Evolutionary conservation across 1,140 invertebrate species (phyloP).

Genomic region (Bicyclus anynana): DNA sequence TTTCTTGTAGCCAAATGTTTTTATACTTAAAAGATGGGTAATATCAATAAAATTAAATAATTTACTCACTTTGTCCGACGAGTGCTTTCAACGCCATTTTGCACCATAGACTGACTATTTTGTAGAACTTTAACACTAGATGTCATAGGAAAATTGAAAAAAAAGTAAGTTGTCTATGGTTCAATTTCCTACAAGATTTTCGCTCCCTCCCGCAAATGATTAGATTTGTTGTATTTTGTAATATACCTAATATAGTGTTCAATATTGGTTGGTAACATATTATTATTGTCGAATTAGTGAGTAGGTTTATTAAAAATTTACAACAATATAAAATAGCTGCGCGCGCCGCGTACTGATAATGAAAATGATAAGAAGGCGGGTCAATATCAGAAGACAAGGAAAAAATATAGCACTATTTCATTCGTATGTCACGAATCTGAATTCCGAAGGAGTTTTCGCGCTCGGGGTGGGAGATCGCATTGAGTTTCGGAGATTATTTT

Average conservation of each 20-base stretch:
- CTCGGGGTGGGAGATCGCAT: background rate
- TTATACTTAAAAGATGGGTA: background rate
- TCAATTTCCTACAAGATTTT: background rate
- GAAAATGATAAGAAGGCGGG: constrained; percentile 46
- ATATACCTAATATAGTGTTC: too few species aligned
- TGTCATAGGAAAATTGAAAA: background rate
- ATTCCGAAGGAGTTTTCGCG: background rate
- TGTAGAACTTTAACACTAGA: background rate
- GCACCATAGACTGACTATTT: constrained; percentile 21
- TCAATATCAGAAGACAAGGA: constrained; percentile 54
- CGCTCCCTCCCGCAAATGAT: background rate
- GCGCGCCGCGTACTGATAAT: constrained; percentile 40
- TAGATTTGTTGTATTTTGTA: background rate
- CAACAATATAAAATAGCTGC: constrained; percentile 22
- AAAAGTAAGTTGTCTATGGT: background rate
- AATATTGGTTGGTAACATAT: too few species aligned
- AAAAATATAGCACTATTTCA: constrained; percentile 36
- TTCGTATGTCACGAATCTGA: constrained; percentile 19
- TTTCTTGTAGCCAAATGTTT: background rate
- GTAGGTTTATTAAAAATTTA: background rate
- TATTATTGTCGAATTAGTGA: too few species aligned
- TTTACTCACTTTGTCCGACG: constrained; percentile 82
- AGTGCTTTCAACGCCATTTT: constrained; percentile 83
- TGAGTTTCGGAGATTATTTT: constrained; percentile 1
- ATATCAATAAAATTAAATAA: constrained; percentile 21